Conservation (phyloP, 2,113 vertebrate species). For the Oreochromis niloticus region DNA sequence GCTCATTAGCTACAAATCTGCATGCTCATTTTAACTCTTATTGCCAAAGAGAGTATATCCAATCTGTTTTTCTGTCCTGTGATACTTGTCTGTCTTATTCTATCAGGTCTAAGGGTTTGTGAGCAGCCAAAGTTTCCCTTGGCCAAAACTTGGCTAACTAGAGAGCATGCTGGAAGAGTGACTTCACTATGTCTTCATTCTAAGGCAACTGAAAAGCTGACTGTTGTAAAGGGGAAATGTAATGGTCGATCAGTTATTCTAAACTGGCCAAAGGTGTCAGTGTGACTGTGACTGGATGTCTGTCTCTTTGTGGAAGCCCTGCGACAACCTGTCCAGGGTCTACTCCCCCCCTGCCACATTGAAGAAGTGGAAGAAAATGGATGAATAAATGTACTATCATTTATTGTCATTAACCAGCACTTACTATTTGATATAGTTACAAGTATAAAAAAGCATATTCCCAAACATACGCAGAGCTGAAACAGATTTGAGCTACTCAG, state of each 20-base stretch:
- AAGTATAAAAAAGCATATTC: neutral
- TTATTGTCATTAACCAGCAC: neutral
- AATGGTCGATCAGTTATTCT: neutral
- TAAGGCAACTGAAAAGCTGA: neutral
- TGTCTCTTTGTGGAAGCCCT: neutral
- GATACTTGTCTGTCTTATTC: neutral
- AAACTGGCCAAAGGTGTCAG: neutral
- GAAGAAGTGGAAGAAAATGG: neutral
- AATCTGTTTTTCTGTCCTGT: neutral
- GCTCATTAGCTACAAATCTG: neutral
- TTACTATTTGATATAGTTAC: neutral
- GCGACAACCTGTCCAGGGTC: neutral
- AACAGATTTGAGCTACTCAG: neutral
- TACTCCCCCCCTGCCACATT: neutral
- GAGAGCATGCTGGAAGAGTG: neutral
- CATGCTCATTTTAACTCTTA: neutral
- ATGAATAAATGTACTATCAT: neutral
- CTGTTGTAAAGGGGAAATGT: neutral
- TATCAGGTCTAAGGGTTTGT: fast-evolving
- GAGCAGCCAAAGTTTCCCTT: neutral
- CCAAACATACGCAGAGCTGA: neutral
- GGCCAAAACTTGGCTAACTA: neutral
- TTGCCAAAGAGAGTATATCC: neutral
- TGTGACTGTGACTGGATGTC: neutral
- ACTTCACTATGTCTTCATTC: neutral